A percentile compares a stretch with the other conserved stretches of the same genome.
Evolutionary conservation across 2,888 invertebrate genomes (phyloP).

Genomic region (Eurytoma adleriae): DNA sequence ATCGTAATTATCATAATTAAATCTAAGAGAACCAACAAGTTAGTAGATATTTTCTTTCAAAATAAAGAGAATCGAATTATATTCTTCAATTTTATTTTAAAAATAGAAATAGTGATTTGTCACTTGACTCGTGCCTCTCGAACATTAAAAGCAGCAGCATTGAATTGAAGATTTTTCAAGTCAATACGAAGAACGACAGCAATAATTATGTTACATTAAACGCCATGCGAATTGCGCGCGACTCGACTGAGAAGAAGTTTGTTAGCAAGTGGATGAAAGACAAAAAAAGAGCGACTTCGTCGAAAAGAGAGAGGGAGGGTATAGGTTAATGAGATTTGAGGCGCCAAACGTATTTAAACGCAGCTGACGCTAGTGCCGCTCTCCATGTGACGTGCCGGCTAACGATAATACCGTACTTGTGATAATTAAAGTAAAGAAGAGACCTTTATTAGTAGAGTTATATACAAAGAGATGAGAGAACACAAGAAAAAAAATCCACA

Average conservation of each 20-base stretch:
- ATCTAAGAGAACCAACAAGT: no score
- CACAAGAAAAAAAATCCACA: constrained; percentile 35
- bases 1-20: no score
- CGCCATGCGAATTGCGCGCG: constrained; percentile 3
- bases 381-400: constrained; percentile 52
- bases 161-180: constrained; percentile 61
- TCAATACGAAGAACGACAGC: constrained; percentile 69
- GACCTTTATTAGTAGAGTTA: constrained; percentile 53
- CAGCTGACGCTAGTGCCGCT: constrained; percentile 42
- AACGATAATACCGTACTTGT: constrained; percentile 70
- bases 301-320: neutral
- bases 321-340: neutral
- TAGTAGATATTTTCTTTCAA: no score
- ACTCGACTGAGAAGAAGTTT: neutral
- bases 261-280: neutral
- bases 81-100: neutral
- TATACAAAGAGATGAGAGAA: constrained; percentile 40
- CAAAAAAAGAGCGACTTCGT: neutral
- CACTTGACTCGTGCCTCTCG: constrained; percentile 52
- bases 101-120: neutral
- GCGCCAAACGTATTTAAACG: constrained; percentile 22
- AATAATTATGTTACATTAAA: constrained; percentile 62
- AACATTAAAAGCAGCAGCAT: constrained; percentile 46
- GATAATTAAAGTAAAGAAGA: constrained; percentile 64
- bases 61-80: no score